Evolutionary conservation across 2,797 vertebrate genomes (phyloP).

Genomic region (Sebastolobus altivelis): DNA sequence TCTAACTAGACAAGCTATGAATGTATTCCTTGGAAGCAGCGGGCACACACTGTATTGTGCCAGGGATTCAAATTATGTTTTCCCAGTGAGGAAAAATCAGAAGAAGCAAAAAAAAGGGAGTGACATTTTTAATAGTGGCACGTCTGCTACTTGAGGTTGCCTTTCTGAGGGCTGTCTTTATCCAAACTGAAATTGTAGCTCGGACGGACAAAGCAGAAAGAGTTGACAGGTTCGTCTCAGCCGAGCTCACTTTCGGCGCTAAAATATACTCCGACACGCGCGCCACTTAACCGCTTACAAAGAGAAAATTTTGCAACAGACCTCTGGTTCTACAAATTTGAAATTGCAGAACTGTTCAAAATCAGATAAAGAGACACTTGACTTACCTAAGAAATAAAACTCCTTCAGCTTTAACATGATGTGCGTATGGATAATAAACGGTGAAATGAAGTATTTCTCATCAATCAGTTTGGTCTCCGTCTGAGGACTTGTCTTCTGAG

Average conservation of each 20-base stretch:
- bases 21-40: conserved; percentile 20
- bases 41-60: not conserved
- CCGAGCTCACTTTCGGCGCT: conserved; percentile 40
- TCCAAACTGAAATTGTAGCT: conserved; percentile 56
- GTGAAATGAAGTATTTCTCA: conserved; percentile 57
- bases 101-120: conserved; percentile 1
- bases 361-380: conserved; percentile 54
- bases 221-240: conserved; percentile 56
- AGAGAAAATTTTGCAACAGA: conserved; percentile 43
- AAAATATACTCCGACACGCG: conserved; percentile 40
- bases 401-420: conserved; percentile 58
- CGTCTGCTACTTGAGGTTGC: conserved; percentile 12
- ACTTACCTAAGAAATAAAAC: conserved; percentile 40
- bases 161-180: conserved; percentile 31
- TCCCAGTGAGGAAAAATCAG: conserved; percentile 30
- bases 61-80: conserved; percentile 31
- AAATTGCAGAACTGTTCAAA: conserved; percentile 56
- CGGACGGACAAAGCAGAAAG: conserved; percentile 32
- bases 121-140: conserved; percentile 36
- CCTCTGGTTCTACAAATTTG: conserved; percentile 50
- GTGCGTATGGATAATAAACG: conserved; percentile 70
- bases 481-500: conserved; percentile 38
- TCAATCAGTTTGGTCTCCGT: conserved; percentile 47
- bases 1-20: conserved; percentile 17
- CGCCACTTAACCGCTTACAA: conserved; percentile 51